Evolutionary conservation across 1,140 invertebrate species (phyloP).

Genomic region (Hycleus phaleratus): DNA sequence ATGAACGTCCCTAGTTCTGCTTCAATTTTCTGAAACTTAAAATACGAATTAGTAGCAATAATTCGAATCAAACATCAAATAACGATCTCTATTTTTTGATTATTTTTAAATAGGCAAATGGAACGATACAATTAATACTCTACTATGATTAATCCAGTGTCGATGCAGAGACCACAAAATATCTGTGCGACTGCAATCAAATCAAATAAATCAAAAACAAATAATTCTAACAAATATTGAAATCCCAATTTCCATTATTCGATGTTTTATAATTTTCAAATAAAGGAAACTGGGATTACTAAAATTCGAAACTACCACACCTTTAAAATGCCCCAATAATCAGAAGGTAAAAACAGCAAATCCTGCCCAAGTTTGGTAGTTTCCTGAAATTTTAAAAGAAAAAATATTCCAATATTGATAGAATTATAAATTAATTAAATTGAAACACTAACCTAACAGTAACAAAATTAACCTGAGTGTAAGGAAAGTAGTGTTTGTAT

Average conservation of each 20-base stretch:
- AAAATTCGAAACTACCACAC: constrained; percentile 17
- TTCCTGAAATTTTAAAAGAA: constrained; percentile 6
- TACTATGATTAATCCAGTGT: constrained; percentile 4
- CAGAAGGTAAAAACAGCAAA: neutral
- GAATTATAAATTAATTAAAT: constrained; percentile 7
- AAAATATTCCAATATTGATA: constrained; percentile 8
- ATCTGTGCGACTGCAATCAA: constrained; percentile 17
- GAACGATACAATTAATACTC: constrained; percentile 26
- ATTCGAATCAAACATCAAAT: neutral
- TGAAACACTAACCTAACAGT: neutral
- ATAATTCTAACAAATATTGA: constrained; percentile 2
- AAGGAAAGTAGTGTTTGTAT: constrained; percentile 7
- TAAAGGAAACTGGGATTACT: constrained; percentile 3
- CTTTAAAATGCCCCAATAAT: constrained; percentile 7
- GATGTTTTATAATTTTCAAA: neutral
- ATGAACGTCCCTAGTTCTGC: neutral
- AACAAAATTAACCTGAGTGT: constrained; percentile 9
- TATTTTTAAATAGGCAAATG: constrained; percentile 4
- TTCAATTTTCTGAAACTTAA: constrained; percentile 16
- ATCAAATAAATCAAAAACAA: constrained; percentile 16
- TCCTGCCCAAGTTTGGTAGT: neutral
- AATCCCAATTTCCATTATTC: neutral
- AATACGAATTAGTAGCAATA: constrained; percentile 9
- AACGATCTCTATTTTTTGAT: constrained; percentile 10
- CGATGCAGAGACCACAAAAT: constrained; percentile 6